A percentile compares a stretch with the other conserved stretches of the same genome.
These are phyloP conservation scores for Polietes domitor DNA, from an alignment of 2,888 invertebrate genomes.

Conservation along the genomic window DNA sequence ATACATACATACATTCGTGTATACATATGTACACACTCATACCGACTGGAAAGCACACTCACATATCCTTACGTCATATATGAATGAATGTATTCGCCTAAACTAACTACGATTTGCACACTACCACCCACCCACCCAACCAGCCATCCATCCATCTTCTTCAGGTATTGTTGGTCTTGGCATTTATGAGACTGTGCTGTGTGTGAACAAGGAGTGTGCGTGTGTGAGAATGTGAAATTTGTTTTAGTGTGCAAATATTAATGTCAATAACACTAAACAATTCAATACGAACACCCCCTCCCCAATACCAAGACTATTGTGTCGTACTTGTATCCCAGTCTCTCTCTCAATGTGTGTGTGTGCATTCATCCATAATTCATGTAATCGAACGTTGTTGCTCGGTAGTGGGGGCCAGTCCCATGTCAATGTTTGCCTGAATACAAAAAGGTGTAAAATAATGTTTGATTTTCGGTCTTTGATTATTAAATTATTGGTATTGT, in stretches of 20 bases:
- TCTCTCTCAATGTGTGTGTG: neutral
- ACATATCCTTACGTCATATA: neutral
- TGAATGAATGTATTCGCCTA: neutral
- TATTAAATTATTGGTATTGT: conserved; percentile 48
- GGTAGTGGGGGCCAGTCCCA: neutral
- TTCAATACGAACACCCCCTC: conserved; percentile 5
- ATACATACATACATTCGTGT: conserved; percentile 9
- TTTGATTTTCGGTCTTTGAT: conserved; percentile 55
- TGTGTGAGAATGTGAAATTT: conserved; percentile 26
- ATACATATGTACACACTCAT: conserved; percentile 1
- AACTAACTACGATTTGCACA: too few species aligned
- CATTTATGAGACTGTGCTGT: conserved; percentile 3
- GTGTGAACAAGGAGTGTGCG: neutral
- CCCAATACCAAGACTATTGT: conserved; percentile 7
- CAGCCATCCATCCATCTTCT: conserved; percentile 7
- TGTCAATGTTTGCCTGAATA: conserved; percentile 3
- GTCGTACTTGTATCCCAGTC: neutral
- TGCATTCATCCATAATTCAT: conserved; percentile 40
- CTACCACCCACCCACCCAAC: too few species aligned
- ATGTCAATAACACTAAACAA: conserved; percentile 59
- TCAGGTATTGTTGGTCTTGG: conserved; percentile 14
- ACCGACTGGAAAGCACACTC: neutral
- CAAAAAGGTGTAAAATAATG: conserved; percentile 63
- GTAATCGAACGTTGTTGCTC: conserved; percentile 4
- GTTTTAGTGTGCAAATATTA: conserved; percentile 56